Base-by-base conservation (phyloP, 2,888 invertebrate species). In the Pseudoips prasinana region DNA sequence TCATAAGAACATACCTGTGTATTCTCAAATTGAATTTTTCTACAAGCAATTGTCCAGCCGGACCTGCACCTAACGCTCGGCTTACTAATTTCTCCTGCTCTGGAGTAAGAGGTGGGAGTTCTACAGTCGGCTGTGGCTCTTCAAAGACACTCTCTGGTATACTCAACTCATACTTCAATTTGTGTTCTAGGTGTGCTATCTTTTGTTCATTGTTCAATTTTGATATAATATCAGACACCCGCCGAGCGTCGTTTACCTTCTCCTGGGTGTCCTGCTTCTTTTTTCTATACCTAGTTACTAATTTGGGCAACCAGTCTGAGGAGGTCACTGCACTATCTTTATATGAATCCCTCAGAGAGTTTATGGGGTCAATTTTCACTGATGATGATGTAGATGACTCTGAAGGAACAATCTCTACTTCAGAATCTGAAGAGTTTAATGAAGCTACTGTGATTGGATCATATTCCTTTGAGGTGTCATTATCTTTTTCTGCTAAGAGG, bases 11-110 rank as follows among this genome's bases (percentile, higher is more conserved):
- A 11, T 39, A 84, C 89, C 87, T 85, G 46, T 77, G 81, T 77
- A 89, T 89, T 53, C 79, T 79, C 43, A 89, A 72, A 60, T 82
- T 86, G 60, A 89, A 90, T 57, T 89, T 89, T 53, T 88, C 84
- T 1, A 91, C 90, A 3, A 96, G 77, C 9, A 96, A 87, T 70
- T 95, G 92, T 27, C 91, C 90, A 0, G 91, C 82, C 1, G 92
- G 90, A 1, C 91, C 91, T 0, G 89, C 84, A 0, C 89, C 85
- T 1, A 94, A 73, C 0, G 93, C 92, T 20, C 75, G 79, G 29
- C 90, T 89, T 0, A 94, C 90, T 29, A 90, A 62, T 14, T 81
- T 78, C 39, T 92, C 85, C 69, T 95, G 94, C 17, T 93, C 92
- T 0, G 90, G 83, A 0, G 93, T 93, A n/a, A 96, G 73, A 30